Evolutionary conservation across 2,888 invertebrate species (phyloP).

Genomic region (Tyria jacobaeae): DNA sequence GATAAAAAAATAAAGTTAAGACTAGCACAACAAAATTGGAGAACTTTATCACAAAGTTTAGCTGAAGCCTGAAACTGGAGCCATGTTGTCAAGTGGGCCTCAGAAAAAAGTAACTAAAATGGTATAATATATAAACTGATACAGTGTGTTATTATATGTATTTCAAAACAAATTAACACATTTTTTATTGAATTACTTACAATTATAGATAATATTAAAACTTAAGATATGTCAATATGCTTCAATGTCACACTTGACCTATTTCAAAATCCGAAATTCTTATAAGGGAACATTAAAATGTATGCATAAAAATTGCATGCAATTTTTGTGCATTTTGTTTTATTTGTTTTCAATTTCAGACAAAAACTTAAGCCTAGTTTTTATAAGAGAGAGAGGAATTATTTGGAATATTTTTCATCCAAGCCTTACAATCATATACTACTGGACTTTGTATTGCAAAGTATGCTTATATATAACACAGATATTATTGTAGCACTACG

Average conservation of each 20-base stretch:
- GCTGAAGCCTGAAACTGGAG: neutral
- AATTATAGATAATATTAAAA: neutral
- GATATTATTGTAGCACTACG: neutral
- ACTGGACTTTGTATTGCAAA: neutral
- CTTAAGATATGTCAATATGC: neutral
- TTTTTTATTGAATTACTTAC: neutral
- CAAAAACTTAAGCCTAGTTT: too few species aligned
- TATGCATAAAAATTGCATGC: neutral
- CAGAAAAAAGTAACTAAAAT: neutral
- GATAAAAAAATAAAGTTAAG: constrained; percentile 5
- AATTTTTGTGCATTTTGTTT: neutral
- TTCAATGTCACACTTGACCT: neutral
- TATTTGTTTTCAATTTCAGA: neutral
- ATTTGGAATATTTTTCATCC: neutral
- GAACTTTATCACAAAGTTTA: neutral
- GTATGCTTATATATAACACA: neutral
- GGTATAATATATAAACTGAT: neutral
- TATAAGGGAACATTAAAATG: neutral
- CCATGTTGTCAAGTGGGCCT: neutral
- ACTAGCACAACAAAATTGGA: neutral
- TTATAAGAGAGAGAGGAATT: too few species aligned
- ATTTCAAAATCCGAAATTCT: neutral
- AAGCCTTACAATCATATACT: neutral
- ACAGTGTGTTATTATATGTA: neutral
- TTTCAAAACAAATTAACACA: neutral